Base-by-base conservation (phyloP, 2,797 vertebrate genomes). In the Falco cherrug region DNA sequence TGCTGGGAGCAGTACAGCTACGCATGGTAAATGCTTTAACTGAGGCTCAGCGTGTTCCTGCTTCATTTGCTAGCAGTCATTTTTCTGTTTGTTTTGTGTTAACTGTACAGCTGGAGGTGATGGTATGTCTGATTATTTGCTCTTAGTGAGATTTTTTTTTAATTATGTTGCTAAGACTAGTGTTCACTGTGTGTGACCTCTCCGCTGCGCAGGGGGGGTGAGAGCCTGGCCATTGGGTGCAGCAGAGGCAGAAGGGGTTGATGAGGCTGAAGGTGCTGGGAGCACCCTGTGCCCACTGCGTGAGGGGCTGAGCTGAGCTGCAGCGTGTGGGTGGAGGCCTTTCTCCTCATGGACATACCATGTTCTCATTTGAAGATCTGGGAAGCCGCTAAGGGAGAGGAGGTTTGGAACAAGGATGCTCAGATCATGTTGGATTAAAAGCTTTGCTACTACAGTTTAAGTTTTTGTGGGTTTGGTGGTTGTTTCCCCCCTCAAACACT, bases 341-440 rank as follows among this genome's bases (percentile, higher is more conserved):
- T 21, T 37, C 48, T 45, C 37, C 65, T 56, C 65, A 3, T 0
- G 0, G 7, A 35, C 69, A 65, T 12, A 0, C 25, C 9, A 1
- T 20, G 41, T 20, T 43, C 79, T 76, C 50, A 7, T 16, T 11
- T 3, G 43, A 24, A 28, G 87, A 81, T 65, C 70, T 63, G 83
- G 75, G 68, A 56, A 59, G 29, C 70, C 82, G 71, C 85, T 90
- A 93, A 91, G 83, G 79, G 79, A 96, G 87, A 75, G 90, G 82
- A 93, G 75, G 13, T 41, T 93, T 93, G 87, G 85, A 94, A 80
- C 76, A 54, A 67, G 85, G 90, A 88, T 94, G 79, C 92, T 90
- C 5, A 10, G 68, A 85, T 97, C 76, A 21, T 31, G 51, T 43
- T 74, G 93, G 88, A 93, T 96, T 96, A 86, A 96, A 93, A 85